Base-by-base conservation (phyloP, 1,140 invertebrate species). In the Muscidifurax raptorellus region DNA sequence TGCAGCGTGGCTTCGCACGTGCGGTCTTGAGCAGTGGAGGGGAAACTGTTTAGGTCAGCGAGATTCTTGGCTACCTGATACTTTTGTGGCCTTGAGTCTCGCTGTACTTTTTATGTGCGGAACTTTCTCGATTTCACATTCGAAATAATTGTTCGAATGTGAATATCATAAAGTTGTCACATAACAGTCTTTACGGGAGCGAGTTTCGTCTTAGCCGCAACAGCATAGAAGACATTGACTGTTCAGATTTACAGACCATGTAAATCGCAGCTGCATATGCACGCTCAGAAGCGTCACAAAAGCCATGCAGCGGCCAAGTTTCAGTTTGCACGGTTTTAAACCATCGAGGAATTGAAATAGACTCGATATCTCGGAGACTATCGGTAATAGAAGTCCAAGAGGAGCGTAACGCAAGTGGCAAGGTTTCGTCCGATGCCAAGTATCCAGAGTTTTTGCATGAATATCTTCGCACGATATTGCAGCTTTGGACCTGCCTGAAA, bases 171-270 rank as follows among this genome's bases (percentile, higher is more conserved):
- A n/a, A n/a, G n/a, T n/a, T n/a, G n/a, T n/a, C n/a, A n/a, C n/a
- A n/a, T n/a, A n/a, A n/a, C n/a, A n/a, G n/a, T 47, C 27, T 88
- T 87, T 28, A 88, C 32, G 18, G 88, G 86, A 22, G 86, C 79
- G 0, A 88, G 78, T 59, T 86, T 80, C 18, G 87, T 85, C 79
- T 87, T 89, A 0, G 84, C 80, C 30, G 66, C 79, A n/a, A n/a
- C 5, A 88, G 13, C n/a, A 88, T 66, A 15, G 67, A 69, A 10
- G 40, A 13, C 2, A 22, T 0, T 6, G 64, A 47, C 64, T 64
- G 30, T 13, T 52, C 47, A 52, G 7, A 9, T 52, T 52, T 9
- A 52, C 47, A n/a, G 47, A 59, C 13, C 44, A 88, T 0, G 79
- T 88, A 89, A 30, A 89, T 0, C 28, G 44, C 64, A 9, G 88